Evolutionary conservation across 2,888 invertebrate species (phyloP).

Genomic region (Eutolmus rufibarbis): DNA sequence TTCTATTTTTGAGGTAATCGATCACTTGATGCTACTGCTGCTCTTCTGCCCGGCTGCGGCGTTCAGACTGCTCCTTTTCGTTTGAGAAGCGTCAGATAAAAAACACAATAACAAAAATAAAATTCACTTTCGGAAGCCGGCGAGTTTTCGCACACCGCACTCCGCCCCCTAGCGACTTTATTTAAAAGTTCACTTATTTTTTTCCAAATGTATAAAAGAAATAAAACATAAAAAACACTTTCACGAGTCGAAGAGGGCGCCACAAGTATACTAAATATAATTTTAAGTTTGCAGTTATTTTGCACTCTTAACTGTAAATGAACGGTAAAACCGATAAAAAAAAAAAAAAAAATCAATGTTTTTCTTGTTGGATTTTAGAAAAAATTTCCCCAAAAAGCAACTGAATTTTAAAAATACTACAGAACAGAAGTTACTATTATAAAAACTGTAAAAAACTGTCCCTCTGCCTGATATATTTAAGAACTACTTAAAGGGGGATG

Average conservation of each 20-base stretch:
- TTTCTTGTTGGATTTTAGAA: neutral
- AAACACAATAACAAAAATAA: neutral
- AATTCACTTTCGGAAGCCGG: neutral
- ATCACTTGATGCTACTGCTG: neutral
- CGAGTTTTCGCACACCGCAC: neutral
- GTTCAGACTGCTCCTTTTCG: neutral
- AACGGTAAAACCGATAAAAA: neutral
- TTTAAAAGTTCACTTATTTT: neutral
- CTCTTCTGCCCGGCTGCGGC: too few relatives aligned
- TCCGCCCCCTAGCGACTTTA: neutral
- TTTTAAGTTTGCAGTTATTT: neutral
- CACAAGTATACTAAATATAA: neutral
- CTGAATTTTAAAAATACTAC: neutral
- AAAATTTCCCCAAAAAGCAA: neutral
- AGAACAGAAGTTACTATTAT: neutral
- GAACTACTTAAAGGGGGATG: constrained; percentile 13
- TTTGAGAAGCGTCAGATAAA: neutral
- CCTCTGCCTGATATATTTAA: neutral
- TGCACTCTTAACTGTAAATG: neutral
- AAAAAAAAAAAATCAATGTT: neutral
- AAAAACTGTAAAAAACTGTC: neutral
- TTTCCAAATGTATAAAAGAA: neutral
- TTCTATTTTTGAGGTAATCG: constrained; percentile 25
- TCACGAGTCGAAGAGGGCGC: neutral
- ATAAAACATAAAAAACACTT: neutral